phyloP scores from a whole-genome alignment of 2,113 vertebrate species.

The Ammodramus savannarum region DNA sequence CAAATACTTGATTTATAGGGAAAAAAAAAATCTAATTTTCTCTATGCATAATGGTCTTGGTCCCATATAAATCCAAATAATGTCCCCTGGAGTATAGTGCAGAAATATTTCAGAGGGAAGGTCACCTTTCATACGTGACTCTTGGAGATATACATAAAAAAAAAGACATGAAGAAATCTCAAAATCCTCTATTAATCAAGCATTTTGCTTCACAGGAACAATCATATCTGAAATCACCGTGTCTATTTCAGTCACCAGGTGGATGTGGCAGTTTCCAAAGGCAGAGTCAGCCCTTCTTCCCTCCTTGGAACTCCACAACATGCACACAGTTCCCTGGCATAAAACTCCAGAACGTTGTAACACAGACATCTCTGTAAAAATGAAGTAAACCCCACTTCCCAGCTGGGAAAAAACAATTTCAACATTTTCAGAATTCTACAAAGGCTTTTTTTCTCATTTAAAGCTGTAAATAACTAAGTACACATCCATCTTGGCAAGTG shows the following conservation, averaged over 20 bases:
- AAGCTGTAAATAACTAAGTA: slow-evolving; percentile 23
- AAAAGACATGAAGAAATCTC: not conserved
- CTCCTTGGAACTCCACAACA: not conserved
- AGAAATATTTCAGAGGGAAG: not conserved
- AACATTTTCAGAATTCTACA: slow-evolving; percentile 8
- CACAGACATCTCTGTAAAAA: not conserved
- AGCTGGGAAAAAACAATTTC: slow-evolving; percentile 31
- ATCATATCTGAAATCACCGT: not conserved
- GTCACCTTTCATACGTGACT: not conserved
- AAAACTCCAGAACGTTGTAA: not conserved
- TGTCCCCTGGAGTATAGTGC: not conserved
- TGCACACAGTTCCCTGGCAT: not conserved
- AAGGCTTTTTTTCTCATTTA: slow-evolving; percentile 9
- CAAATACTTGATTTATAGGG: not conserved
- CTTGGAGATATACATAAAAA: not conserved
- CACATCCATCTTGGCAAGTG: not conserved
- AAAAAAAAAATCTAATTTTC: not conserved
- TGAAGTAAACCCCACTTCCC: slow-evolving; percentile 3
- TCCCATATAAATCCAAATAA: not conserved
- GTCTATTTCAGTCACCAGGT: not conserved
- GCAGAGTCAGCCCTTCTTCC: not conserved
- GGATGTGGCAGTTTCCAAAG: not conserved
- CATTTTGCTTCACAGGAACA: not conserved
- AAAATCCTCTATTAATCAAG: not conserved
- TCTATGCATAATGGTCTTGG: not conserved